phyloP scores from a whole-genome alignment of 2,888 invertebrate genomes.

The Xanthia togata region DNA sequence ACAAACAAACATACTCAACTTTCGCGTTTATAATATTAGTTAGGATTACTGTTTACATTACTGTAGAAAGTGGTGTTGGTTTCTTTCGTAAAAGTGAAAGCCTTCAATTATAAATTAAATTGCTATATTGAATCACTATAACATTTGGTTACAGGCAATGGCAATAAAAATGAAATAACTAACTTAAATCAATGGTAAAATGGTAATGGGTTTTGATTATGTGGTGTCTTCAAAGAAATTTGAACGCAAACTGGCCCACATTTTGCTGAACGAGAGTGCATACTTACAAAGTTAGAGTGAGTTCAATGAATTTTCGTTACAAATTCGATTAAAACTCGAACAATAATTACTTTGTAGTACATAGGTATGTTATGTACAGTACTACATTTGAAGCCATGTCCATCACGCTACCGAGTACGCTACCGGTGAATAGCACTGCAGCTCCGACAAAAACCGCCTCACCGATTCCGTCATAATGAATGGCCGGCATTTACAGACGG shows the following conservation, averaged over 20 bases:
- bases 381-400: not conserved
- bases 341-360: not conserved
- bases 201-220: not conserved
- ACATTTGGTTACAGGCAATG: not conserved
- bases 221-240: not conserved
- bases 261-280: not conserved
- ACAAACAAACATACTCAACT: too few species aligned
- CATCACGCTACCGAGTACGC: not conserved
- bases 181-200: not conserved
- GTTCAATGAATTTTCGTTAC: not conserved
- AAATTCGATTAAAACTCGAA: not conserved
- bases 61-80: too few species aligned
- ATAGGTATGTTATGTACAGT: too few species aligned
- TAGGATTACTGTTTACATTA: too few species aligned
- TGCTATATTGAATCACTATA: not conserved
- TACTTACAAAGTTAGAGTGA: not conserved
- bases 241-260: too few species aligned
- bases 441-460: conserved; percentile 2
- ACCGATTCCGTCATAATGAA: conserved; percentile 6
- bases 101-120: too few species aligned
- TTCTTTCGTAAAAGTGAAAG: too few species aligned
- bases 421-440: not conserved
- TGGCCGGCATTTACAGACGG: not conserved
- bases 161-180: too few species aligned
- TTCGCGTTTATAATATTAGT: too few species aligned